phyloP scores from a whole-genome alignment of 2,113 vertebrate genomes.

The Ciconia maguari region DNA sequence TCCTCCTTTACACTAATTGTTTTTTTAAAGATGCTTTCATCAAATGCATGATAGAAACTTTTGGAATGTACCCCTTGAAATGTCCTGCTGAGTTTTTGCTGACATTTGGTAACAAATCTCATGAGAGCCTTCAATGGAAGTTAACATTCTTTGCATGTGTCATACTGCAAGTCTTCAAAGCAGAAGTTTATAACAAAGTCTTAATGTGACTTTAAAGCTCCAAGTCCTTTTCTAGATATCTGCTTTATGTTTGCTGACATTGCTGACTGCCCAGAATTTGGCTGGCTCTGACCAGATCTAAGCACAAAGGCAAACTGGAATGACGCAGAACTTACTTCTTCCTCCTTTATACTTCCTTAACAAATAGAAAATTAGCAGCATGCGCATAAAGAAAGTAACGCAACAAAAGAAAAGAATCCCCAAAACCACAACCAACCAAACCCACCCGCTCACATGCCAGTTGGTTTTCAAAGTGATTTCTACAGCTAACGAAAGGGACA shows the following conservation, averaged over 20 bases:
- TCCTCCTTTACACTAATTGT: not conserved
- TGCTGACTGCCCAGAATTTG: constrained; percentile 18
- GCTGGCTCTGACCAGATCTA: constrained; percentile 53
- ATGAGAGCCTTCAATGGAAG: constrained; percentile 1
- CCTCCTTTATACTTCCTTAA: constrained; percentile 54
- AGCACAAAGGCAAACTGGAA: constrained; percentile 50
- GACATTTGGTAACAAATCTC: constrained; percentile 26
- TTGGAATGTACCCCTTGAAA: not conserved
- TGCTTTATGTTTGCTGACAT: constrained; percentile 61
- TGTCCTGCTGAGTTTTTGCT: not conserved
- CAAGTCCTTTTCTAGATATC: constrained; percentile 24
- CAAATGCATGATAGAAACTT: not conserved
- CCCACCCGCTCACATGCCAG: constrained; percentile 22
- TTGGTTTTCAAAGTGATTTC: not conserved
- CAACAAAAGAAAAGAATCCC: constrained; percentile 23
- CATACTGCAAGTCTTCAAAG: constrained; percentile 41
- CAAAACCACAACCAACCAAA: not conserved
- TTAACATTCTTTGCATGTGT: constrained; percentile 28
- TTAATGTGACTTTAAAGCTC: constrained; percentile 9
- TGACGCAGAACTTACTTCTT: constrained; percentile 46
- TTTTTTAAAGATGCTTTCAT: not conserved
- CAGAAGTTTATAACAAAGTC: not conserved
- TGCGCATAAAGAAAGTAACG: constrained; percentile 11
- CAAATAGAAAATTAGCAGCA: constrained; percentile 43
- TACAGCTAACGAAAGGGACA: not conserved